phyloP scores from a whole-genome alignment of 2,113 vertebrate genomes.

The Callipepla californica region DNA sequence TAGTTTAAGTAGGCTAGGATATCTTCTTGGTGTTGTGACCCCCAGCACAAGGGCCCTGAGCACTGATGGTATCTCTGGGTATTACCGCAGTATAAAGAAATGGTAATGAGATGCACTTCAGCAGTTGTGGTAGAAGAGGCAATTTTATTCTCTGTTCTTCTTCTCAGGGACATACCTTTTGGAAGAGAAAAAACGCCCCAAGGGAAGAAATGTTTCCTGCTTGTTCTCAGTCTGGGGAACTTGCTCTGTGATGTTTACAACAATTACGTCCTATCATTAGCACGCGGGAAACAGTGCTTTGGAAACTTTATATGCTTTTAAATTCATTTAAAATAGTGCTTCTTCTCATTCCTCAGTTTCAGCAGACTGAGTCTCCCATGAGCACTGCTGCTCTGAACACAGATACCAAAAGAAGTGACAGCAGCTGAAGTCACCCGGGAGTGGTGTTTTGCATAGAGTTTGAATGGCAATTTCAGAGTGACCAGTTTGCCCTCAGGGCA shows the following conservation, averaged over 20 bases:
- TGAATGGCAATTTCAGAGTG: background rate
- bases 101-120: constrained; percentile 1
- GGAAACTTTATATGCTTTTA: constrained; percentile 26
- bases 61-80: constrained; percentile 6
- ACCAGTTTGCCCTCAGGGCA: background rate
- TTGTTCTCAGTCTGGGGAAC: constrained; percentile 43
- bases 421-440: background rate
- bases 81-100: constrained; percentile 46
- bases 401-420: background rate
- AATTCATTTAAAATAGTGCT: background rate
- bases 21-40: constrained; percentile 43
- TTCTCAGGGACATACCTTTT: constrained; percentile 57
- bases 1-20: constrained; percentile 9
- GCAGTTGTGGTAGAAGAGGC: constrained; percentile 26
- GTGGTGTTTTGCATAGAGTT: background rate
- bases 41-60: constrained; percentile 23
- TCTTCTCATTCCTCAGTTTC: background rate
- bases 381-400: background rate
- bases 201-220: constrained; percentile 58
- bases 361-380: background rate
- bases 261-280: constrained; percentile 20
- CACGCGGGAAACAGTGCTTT: background rate
- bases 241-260: constrained; percentile 48
- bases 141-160: constrained; percentile 35
- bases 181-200: constrained; percentile 50